Conservation (phyloP, 2,797 vertebrate genomes). For the Monodelphis domestica region DNA sequence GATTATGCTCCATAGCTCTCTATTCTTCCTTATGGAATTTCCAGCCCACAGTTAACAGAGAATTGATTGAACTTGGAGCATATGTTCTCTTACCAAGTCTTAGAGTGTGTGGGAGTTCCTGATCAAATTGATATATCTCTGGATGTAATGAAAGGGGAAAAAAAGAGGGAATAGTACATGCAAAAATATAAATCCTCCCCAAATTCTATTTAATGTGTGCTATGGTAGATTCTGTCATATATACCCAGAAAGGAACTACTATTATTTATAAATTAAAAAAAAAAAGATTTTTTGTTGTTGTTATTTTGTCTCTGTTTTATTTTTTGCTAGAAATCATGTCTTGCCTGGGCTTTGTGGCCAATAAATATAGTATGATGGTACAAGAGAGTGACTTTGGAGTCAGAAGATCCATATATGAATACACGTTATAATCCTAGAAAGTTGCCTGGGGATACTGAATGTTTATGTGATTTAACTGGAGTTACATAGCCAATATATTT, state of each 20-base stretch:
- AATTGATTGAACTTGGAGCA: conserved; percentile 10
- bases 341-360: not conserved
- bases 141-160: not conserved
- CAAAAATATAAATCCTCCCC: conserved; percentile 20
- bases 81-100: conserved; percentile 36
- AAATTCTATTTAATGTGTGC: not conserved
- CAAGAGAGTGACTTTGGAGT: not conserved
- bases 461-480: not conserved
- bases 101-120: not conserved
- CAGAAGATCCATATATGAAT: not conserved
- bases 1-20: not conserved
- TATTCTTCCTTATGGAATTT: conserved; percentile 9
- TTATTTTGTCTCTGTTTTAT: no score
- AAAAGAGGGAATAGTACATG: not conserved
- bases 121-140: conserved; percentile 2
- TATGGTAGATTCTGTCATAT: not conserved
- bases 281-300: no score
- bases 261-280: not conserved
- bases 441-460: not conserved
- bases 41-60: conserved; percentile 34
- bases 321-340: not conserved
- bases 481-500: not conserved
- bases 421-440: not conserved
- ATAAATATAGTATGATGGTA: not conserved
- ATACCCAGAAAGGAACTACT: not conserved